Percentiles rank a stretch among this genome's conserved stretches.
Conservation (phyloP, 2,113 vertebrate species). For the Phyllostomus hastatus region DNA sequence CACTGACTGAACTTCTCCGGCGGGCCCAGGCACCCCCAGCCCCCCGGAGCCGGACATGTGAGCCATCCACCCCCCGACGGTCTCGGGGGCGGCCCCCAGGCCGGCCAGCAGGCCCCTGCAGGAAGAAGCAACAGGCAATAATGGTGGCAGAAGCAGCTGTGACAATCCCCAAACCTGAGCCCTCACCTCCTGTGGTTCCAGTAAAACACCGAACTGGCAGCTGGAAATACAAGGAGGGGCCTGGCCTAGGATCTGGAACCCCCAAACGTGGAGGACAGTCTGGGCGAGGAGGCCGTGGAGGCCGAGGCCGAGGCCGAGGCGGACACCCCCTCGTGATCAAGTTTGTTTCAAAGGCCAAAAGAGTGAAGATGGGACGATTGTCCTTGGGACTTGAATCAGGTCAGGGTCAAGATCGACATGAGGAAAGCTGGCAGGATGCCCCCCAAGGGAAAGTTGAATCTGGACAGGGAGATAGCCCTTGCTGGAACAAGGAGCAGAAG, state of each 20-base stretch:
- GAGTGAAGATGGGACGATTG: constrained; percentile 83
- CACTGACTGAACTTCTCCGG: constrained; percentile 78
- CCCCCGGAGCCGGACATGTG: constrained; percentile 57
- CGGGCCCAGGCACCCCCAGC: constrained; percentile 67
- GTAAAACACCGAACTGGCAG: constrained; percentile 73
- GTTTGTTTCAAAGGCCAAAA: constrained; percentile 84
- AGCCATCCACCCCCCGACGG: constrained; percentile 58
- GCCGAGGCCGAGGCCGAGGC: constrained; percentile 72
- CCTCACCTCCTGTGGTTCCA: constrained; percentile 67
- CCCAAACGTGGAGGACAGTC: constrained; percentile 69
- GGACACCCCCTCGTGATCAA: constrained; percentile 84
- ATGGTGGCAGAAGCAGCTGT: constrained; percentile 69
- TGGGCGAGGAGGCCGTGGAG: constrained; percentile 63
- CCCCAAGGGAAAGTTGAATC: constrained; percentile 58
- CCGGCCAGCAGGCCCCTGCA: constrained; percentile 74
- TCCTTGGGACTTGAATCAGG: constrained; percentile 84
- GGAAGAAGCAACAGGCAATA: constrained; percentile 67
- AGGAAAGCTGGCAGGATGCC: constrained; percentile 59
- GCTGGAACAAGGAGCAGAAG: constrained; percentile 62
- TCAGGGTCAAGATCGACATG: constrained; percentile 81
- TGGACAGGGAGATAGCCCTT: constrained; percentile 46
- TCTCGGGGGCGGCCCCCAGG: constrained; percentile 76
- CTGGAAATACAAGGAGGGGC: constrained; percentile 70
- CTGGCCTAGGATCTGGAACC: constrained; percentile 72
- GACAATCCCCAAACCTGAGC: constrained; percentile 74